A percentile compares a stretch with the other conserved stretches of the same genome.
Evolutionary conservation across 2,113 vertebrate genomes (phyloP).

Genomic region (Columbina picui): DNA sequence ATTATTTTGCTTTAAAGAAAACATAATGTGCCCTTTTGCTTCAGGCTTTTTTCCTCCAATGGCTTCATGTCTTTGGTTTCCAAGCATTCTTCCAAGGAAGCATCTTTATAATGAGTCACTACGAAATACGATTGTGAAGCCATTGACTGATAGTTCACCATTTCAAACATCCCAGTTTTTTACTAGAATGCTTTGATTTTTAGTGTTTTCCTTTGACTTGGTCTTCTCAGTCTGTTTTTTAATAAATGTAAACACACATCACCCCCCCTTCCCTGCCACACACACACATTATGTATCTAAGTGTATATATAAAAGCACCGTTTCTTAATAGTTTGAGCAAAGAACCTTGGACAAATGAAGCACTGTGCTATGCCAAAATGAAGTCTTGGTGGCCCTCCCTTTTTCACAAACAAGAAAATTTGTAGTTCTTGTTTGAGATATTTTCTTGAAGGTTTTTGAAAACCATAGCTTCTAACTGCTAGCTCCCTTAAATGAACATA

Average conservation of each 20-base stretch:
- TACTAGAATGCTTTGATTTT: neutral
- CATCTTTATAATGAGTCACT: neutral
- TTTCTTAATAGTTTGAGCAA: neutral
- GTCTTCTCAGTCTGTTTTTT: neutral
- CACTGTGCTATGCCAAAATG: neutral
- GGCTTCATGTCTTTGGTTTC: neutral
- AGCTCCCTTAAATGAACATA: neutral
- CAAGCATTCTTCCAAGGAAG: neutral
- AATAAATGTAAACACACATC: neutral
- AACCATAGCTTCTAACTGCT: neutral
- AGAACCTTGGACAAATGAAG: neutral
- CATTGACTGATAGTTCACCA: neutral
- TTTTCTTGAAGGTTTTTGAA: neutral
- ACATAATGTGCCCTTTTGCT: neutral
- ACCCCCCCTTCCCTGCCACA: too few species aligned
- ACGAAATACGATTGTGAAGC: neutral
- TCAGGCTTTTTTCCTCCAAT: neutral
- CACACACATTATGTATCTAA: accelerated
- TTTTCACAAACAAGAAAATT: neutral
- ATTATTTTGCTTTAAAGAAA: neutral
- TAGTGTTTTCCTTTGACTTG: neutral
- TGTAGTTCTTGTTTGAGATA: neutral
- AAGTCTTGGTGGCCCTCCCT: neutral
- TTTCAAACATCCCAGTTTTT: neutral
- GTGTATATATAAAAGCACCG: neutral